phyloP scores from a whole-genome alignment of 2,113 vertebrate genomes.

The Ictalurus punctatus region DNA sequence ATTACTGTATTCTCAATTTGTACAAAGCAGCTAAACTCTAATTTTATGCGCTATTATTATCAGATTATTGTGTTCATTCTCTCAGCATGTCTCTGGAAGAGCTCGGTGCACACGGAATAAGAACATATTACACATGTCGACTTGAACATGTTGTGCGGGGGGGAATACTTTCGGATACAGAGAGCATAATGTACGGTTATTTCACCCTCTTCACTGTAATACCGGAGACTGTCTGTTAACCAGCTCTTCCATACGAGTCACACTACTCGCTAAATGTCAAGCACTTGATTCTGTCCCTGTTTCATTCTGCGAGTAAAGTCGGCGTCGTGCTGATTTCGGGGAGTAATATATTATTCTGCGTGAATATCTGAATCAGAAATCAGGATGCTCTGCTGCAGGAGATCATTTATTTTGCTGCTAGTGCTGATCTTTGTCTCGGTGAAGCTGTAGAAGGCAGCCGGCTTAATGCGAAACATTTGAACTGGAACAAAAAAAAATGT shows the following conservation, averaged over 20 bases:
- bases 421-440: background rate
- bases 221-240: background rate
- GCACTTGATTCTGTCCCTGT: background rate
- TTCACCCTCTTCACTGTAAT: background rate
- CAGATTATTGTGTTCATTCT: background rate
- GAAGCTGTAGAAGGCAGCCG: no score
- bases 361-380: background rate
- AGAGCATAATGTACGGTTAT: background rate
- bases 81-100: conserved; percentile 33
- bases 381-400: background rate
- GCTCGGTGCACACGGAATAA: background rate
- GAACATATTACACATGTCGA: background rate
- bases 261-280: background rate
- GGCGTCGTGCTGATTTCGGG: background rate
- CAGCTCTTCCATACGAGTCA: background rate
- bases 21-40: conserved; percentile 18
- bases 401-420: background rate
- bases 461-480: background rate
- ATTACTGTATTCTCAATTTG: background rate
- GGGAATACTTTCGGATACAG: background rate
- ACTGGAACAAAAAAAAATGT: background rate
- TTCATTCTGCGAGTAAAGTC: background rate
- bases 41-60: conserved; percentile 51
- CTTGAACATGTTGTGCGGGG: background rate
- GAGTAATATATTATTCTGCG: background rate